These are phyloP conservation scores for Dasyprocta punctata DNA, from an alignment of 2,113 vertebrate species.

Conservation along the genomic window DNA sequence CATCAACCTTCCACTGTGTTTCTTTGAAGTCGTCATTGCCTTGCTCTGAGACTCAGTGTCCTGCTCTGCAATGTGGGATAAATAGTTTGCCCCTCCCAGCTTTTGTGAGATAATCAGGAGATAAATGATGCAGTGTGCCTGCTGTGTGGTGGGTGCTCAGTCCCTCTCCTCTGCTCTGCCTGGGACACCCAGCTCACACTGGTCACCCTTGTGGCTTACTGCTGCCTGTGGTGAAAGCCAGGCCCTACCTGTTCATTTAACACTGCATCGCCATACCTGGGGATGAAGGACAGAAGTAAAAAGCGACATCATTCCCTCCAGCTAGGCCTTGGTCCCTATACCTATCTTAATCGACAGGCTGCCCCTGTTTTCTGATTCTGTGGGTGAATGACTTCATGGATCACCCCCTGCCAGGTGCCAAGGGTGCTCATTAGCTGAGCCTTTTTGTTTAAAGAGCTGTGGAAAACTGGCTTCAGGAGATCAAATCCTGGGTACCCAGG, in stretches of 20 bases:
- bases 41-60: neutral
- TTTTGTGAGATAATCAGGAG: neutral
- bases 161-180: neutral
- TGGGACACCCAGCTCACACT: neutral
- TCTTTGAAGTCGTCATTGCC: neutral
- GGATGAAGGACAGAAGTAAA: neutral
- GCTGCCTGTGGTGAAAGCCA: neutral
- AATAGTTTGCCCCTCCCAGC: neutral
- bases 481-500: neutral
- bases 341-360: neutral
- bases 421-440: neutral
- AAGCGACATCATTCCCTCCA: neutral
- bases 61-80: neutral
- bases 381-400: neutral
- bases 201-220: neutral
- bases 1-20: neutral
- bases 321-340: neutral
- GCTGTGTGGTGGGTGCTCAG: neutral
- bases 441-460: neutral
- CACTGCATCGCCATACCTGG: neutral
- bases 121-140: neutral
- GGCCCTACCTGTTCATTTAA: neutral
- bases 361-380: neutral
- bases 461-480: neutral
- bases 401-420: neutral